phyloP scores from a whole-genome alignment of 1,140 invertebrate genomes.

The Harlomillsia oculata region DNA sequence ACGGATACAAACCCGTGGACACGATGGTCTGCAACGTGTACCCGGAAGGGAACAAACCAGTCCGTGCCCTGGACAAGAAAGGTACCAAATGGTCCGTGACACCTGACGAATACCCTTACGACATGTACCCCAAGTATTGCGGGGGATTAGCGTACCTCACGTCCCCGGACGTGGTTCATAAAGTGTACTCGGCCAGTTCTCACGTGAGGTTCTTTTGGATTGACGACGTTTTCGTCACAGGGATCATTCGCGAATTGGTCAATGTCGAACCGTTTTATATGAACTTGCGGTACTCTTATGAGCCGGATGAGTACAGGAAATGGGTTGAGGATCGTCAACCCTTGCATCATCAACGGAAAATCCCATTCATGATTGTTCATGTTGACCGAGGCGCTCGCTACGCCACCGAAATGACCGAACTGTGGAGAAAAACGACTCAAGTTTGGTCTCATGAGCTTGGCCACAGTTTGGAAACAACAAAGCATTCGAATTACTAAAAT shows the following conservation, averaged over 20 bases:
- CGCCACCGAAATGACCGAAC: slow-evolving; percentile 29
- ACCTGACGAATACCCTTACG: slow-evolving; percentile 37
- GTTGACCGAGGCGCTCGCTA: slow-evolving; percentile 26
- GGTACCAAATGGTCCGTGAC: slow-evolving; percentile 42
- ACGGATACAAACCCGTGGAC: slow-evolving; percentile 26
- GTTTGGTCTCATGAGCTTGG: slow-evolving; percentile 24
- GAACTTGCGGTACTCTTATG: slow-evolving; percentile 40
- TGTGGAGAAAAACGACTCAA: slow-evolving; percentile 34
- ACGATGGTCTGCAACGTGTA: slow-evolving; percentile 41
- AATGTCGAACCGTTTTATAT: slow-evolving; percentile 38
- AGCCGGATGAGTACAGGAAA: slow-evolving; percentile 36
- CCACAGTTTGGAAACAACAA: neutral
- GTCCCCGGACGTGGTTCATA: slow-evolving; percentile 53
- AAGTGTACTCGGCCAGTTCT: slow-evolving; percentile 38
- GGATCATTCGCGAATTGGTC: slow-evolving; percentile 39
- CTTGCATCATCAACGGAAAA: slow-evolving; percentile 24
- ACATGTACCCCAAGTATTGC: slow-evolving; percentile 42
- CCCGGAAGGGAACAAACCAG: slow-evolving; percentile 39
- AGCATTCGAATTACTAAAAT: neutral
- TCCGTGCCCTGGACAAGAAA: slow-evolving; percentile 26
- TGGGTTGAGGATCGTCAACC: slow-evolving; percentile 35
- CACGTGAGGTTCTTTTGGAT: slow-evolving; percentile 45
- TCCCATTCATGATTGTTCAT: slow-evolving; percentile 34
- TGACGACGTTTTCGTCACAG: slow-evolving; percentile 48
- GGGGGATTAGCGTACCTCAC: slow-evolving; percentile 53